phyloP scores from a whole-genome alignment of 2,888 invertebrate species.

The Alitta virens region DNA sequence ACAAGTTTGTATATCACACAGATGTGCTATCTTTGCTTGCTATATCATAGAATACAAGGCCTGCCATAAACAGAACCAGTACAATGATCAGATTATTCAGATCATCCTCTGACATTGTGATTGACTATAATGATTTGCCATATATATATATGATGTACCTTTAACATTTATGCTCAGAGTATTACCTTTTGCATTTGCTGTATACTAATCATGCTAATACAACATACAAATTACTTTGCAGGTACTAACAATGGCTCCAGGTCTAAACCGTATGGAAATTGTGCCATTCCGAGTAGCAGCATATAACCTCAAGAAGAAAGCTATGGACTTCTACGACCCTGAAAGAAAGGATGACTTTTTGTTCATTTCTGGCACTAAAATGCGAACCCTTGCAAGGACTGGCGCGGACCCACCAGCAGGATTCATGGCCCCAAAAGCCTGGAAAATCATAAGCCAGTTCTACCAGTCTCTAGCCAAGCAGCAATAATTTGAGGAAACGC shows the following conservation, averaged over 20 bases:
- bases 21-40: too few relatives aligned
- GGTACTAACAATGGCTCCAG: constrained; percentile 90
- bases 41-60: too few relatives aligned
- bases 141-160: too few relatives aligned
- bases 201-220: too few relatives aligned
- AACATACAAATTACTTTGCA: too few relatives aligned
- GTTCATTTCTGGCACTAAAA: constrained; percentile 90
- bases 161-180: too few relatives aligned
- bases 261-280: constrained; percentile 87
- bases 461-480: constrained; percentile 23
- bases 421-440: constrained; percentile 90
- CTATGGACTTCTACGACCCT: constrained; percentile 94
- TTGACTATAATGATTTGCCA: too few relatives aligned
- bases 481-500: constrained; percentile 6
- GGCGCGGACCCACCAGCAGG: constrained; percentile 90
- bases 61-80: too few relatives aligned
- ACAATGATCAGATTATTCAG: too few relatives aligned
- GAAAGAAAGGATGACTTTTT: constrained; percentile 87
- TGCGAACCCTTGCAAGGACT: constrained; percentile 73
- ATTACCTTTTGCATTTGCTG: too few relatives aligned
- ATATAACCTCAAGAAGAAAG: constrained; percentile 79
- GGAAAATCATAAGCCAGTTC: constrained; percentile 31
- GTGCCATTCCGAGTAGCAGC: constrained; percentile 98
- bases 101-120: too few relatives aligned
- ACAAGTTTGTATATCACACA: too few relatives aligned